Evolutionary conservation across 2,888 invertebrate species (phyloP).

Genomic region (Anoplius nigerrimus): DNA sequence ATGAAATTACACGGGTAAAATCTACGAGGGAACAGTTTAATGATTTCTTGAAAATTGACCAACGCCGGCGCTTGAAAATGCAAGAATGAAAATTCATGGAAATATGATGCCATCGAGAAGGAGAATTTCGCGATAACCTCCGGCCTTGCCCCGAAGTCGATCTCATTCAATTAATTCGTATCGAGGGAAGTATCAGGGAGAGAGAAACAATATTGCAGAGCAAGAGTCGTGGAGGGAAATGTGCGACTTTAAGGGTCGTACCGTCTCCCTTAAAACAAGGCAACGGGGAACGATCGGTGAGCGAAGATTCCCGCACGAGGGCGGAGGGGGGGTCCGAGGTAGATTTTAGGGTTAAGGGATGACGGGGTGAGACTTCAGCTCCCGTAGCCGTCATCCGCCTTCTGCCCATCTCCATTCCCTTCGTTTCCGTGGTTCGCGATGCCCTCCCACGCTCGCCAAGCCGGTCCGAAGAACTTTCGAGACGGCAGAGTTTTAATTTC

Average conservation of each 20-base stretch:
- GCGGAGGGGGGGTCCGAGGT: no score
- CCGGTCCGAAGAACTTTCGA: background rate
- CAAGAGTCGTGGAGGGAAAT: background rate
- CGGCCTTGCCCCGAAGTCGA: no score
- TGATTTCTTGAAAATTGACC: no score
- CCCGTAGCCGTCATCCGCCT: background rate
- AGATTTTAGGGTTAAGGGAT: no score
- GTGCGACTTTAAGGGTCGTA: background rate
- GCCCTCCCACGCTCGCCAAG: background rate
- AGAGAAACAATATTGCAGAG: background rate
- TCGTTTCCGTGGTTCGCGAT: background rate
- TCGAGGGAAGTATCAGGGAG: no score
- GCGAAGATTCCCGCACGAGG: background rate
- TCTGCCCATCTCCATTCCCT: background rate
- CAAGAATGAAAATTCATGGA: no score
- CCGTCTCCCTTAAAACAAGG: background rate
- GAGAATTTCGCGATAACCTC: no score
- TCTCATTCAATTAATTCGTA: no score
- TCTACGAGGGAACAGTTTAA: no score
- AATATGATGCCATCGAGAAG: no score
- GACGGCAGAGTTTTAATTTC: slow-evolving; percentile 5
- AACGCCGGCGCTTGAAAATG: no score
- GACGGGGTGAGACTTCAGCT: background rate
- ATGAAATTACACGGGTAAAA: no score
- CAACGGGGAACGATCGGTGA: slow-evolving; percentile 1